Percentiles rank a stretch among this genome's conserved stretches.
Evolutionary conservation across 2,888 invertebrate species (phyloP).

Genomic region (Limenitis camilla): DNA sequence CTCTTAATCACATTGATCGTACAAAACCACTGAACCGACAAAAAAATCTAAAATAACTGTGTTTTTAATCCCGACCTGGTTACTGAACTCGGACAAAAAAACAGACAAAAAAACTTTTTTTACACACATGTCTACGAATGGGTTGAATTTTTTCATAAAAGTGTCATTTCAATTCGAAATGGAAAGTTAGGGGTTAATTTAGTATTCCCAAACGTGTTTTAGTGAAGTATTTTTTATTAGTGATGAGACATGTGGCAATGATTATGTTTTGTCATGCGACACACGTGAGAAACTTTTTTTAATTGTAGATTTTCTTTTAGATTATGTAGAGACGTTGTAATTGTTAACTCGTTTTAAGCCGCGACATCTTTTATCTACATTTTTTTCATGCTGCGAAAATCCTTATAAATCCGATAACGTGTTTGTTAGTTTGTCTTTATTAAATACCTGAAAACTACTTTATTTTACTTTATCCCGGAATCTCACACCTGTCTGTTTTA

Average conservation of each 20-base stretch:
- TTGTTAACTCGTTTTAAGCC: background rate
- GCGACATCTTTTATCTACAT: too few relatives aligned
- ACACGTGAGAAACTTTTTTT: constrained; percentile 58
- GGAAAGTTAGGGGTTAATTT: constrained; percentile 65
- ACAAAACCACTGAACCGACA: constrained; percentile 62
- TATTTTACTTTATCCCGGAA: too few relatives aligned
- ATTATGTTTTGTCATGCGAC: constrained; percentile 50
- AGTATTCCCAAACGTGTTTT: constrained; percentile 50
- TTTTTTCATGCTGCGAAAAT: too few relatives aligned
- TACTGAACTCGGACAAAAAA: constrained; percentile 56
- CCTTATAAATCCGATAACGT: too few relatives aligned
- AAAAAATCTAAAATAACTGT: constrained; percentile 32
- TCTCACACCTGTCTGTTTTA: too few relatives aligned
- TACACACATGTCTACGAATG: constrained; percentile 58
- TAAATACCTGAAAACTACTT: too few relatives aligned
- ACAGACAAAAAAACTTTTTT: constrained; percentile 44
- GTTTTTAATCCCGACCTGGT: constrained; percentile 43
- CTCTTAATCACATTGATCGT: constrained; percentile 65
- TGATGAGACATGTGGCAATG: constrained; percentile 61
- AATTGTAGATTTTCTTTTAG: constrained; percentile 21
- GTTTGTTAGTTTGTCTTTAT: too few relatives aligned
- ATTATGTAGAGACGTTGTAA: background rate
- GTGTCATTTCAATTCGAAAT: constrained; percentile 68
- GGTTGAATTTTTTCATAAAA: constrained; percentile 57
- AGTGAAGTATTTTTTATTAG: constrained; percentile 36